Evolutionary conservation across 2,113 vertebrate genomes (phyloP), one percentile per base, ranked within the genome.

Genomic region (Apodemus speciosus): DNA sequence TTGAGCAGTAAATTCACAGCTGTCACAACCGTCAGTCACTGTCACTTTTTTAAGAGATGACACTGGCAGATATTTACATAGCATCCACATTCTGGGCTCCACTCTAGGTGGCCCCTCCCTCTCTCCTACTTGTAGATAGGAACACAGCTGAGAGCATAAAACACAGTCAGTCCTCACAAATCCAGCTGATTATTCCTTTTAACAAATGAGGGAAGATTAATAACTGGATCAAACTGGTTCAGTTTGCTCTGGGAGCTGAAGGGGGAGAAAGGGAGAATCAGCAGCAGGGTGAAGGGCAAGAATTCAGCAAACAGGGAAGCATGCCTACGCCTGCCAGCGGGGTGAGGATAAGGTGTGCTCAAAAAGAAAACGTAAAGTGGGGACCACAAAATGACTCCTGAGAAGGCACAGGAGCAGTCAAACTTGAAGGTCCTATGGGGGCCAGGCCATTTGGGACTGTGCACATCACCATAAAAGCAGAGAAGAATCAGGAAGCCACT

Each of bases 1-100:
- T n/a, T 91, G 38, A 89, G 68, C n/a, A 49, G 58, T 81, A 95
- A 86, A 40, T 75, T 68, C 85, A 80, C 25, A 92, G 40, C 58
- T 88, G 86, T 76, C 68, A 93, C 49, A 72, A 60, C 66, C 23
- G 40, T 64, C 84, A 76, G 16, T 85, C 77, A 85, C 11, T 81
- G 90, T 68, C 85, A 38, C 81, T 92, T 64, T 46, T 76, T 20
- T 49, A 90, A 23, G 58, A 23, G 81, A 56, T 73, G 91, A 71
- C 7, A 73, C 62, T 1, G 90, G 64, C 51, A 90, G 51, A 60
- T 53, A 58, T 30, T 88, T 32, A 49, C 1, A 73, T 0, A 73
- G 87, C 60, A 62, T 76, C 73, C 18, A 40, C 6, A 9, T 16
- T 86, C 64, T 49, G 60, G 46, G 62, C n/a, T 58, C 18, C 43